Base-by-base conservation (phyloP, 2,113 vertebrate genomes). In the Macaca mulatta region DNA sequence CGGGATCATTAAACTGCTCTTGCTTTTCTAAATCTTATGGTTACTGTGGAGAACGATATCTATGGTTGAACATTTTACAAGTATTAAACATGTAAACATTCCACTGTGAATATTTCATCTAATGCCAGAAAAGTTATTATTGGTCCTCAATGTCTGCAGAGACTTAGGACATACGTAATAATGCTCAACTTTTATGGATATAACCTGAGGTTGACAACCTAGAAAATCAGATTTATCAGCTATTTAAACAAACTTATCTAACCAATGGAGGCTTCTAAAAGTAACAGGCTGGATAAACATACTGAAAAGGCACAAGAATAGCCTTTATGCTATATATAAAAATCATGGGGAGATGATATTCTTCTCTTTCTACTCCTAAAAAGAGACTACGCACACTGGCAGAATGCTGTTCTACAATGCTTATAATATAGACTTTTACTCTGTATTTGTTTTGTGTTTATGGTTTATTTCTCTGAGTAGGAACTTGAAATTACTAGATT, bases 371-470 rank as follows among this genome's bases (percentile, higher is more conserved):
- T 48, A 2, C 30, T 9, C 27, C 14, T 43, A 5, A 43, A 69
- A 43, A 45, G n/a, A 81, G 10, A 25, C 4, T 32, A 17, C 0
- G 3, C 1, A 30, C 38, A 6, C 61, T 9, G 52, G 35, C 27
- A 30, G 38, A 35, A 35, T 8, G 25, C 8, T 12, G 30, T 16
- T 52, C n/a, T 10, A 13, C 1, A 1, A 17, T 1, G 5, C 32
- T 43, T 8, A 1, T 0, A 3, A 2, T 3, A 1, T 3, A 38
- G 14, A 17, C 4, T 17, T 18, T 1, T 0, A 0, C 40, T 40
- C 72, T 48, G 6, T 13, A n/a, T 89, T 35, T 75, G 35, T 77
- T 38, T 80, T 13, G 1, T 9, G 16, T 61, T 32, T 23, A 45
- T 45, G 35, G 6, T 40, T 85, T 74, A 32, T 20, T 23, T 70